Evolutionary conservation across 2,888 invertebrate species (phyloP).

Genomic region (Tipula vernalis): DNA sequence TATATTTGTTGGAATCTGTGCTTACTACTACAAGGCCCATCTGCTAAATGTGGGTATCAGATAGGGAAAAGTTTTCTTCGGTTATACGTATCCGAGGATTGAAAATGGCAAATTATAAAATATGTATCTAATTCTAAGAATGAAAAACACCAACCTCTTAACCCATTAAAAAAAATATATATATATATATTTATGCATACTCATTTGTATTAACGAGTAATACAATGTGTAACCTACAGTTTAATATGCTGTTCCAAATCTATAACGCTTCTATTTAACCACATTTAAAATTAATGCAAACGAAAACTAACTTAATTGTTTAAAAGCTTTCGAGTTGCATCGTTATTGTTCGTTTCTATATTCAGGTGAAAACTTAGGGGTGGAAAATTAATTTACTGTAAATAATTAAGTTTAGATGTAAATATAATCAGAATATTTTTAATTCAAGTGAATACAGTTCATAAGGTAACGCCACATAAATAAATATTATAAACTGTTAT

Average conservation of each 20-base stretch:
- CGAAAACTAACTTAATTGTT: neutral
- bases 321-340: neutral
- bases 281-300: neutral
- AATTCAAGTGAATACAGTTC: neutral
- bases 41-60: slow-evolving; percentile 31
- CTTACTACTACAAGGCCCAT: slow-evolving; percentile 34
- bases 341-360: neutral
- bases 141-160: neutral
- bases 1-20: slow-evolving; percentile 33
- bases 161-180: neutral
- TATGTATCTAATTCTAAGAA: neutral
- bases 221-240: neutral
- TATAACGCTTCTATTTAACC: neutral
- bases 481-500: neutral
- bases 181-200: neutral
- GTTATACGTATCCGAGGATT: slow-evolving; percentile 7
- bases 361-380: neutral
- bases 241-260: neutral
- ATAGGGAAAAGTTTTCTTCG: slow-evolving; percentile 23
- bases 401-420: neutral
- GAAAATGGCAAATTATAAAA: neutral
- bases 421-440: neutral
- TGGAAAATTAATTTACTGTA: neutral
- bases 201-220: neutral
- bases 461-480: neutral